Base-by-base conservation (phyloP, 2,113 vertebrate genomes). In the Triplophysa tibetana region DNA sequence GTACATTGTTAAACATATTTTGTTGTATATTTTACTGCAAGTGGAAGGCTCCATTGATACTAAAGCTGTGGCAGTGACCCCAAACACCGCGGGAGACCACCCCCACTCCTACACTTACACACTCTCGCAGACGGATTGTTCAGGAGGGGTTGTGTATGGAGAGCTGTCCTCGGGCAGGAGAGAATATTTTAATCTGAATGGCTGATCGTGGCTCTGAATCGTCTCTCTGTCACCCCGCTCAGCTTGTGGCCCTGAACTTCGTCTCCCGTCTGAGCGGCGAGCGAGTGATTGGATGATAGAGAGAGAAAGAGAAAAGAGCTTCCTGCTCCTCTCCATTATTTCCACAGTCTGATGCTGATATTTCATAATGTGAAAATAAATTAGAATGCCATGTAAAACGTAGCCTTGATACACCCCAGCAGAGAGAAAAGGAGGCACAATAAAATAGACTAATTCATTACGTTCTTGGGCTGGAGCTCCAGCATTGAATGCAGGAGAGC, bases 351-450 rank as follows among this genome's bases (percentile, higher is more conserved):
- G 78, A 70, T 82, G 85, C 69, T 70, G 82, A 84, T 84, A 87
- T 87, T 91, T 89, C 88, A 84, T 85, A 85, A 80, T 82, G 85
- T 81, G 84, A 80, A 87, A 85, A 91, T 90, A 89, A 90, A 89
- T 86, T 88, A 84, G 81, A 90, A 88, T 85, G 81, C 79, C 66
- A 60, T 84, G 81, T 89, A 89, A 91, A 92, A 90, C 84, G 85
- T 90, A 91, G 89, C 92, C 91, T 93, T 93, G 91, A 92, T 92
- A 89, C 87, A 52, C 58, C 64, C n/a, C 56, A 45, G 69, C 83
- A 84, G 85, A 86, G 82, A 88, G 88, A 89, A 90, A 88, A 63
- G 78, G 83, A 90, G 82, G 65, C 84, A 89, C 84, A 85, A 67
- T 89, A 87, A 92, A 93, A 91, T 26, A 80, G 86, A 90, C 90